Percentiles rank a stretch among this genome's conserved stretches.
Evolutionary conservation across 2,888 invertebrate genomes (phyloP).

Genomic region (Harpalus rubripes): DNA sequence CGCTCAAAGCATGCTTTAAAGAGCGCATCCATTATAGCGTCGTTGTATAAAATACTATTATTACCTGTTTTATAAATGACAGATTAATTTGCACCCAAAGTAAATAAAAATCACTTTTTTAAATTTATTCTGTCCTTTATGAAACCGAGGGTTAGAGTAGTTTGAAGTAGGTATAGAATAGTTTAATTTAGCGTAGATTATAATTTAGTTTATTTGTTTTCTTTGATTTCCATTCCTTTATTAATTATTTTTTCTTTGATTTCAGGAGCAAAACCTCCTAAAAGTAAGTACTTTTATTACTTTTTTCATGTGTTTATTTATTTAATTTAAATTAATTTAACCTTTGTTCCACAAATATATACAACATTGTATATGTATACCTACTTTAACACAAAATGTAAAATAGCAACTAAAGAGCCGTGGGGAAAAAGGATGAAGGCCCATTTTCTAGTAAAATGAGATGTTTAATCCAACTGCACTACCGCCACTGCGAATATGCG

Average conservation of each 20-base stretch:
- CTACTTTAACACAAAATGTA: not conserved
- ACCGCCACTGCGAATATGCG: too few species aligned
- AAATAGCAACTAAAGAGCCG: too few species aligned
- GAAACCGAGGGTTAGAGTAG: not conserved
- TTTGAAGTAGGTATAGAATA: not conserved
- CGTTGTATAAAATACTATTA: too few species aligned
- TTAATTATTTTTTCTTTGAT: slow-evolving; percentile 47
- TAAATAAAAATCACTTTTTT: too few species aligned
- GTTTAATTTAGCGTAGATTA: slow-evolving; percentile 11
- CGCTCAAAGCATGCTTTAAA: too few species aligned
- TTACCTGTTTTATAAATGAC: too few species aligned
- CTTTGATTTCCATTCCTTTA: slow-evolving; percentile 17
- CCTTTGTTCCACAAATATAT: not conserved
- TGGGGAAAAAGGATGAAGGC: too few species aligned
- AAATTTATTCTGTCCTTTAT: too few species aligned
- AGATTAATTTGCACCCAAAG: too few species aligned
- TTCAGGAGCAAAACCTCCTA: slow-evolving; percentile 51
- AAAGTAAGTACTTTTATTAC: slow-evolving; percentile 51
- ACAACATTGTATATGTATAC: not conserved
- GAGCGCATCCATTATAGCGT: too few species aligned
- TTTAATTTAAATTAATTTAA: slow-evolving; percentile 20
- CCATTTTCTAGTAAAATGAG: too few species aligned
- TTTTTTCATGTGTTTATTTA: slow-evolving; percentile 23
- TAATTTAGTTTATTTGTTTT: slow-evolving; percentile 3
- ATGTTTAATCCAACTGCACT: too few species aligned